Evolutionary conservation across 2,113 vertebrate genomes (phyloP), one percentile per base, ranked within the genome.

Genomic region (Pterocles orientalis): DNA sequence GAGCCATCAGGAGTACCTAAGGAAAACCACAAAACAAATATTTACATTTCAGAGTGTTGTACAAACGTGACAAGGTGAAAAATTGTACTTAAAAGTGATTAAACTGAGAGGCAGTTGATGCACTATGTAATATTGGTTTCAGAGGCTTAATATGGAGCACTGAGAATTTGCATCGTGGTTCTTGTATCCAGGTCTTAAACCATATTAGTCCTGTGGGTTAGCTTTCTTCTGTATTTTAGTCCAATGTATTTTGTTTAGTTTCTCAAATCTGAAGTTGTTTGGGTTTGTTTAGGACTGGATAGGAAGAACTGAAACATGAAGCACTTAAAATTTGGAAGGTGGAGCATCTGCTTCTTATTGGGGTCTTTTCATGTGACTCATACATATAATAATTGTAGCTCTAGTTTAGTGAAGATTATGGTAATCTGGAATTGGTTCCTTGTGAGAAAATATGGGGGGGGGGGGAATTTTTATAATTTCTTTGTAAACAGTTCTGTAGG

Each of bases 111-210:
- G 21, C 34, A 31, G 7, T 29, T 62, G 60, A n/a, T 65, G 41
- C 0, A 4, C 31, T 60, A 2, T 0, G 0, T 50, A 23, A 39
- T 51, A 28, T 0, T 0, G 1, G 12, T 91, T 76, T 68, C 33
- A 68, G 29, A 31, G 10, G 6, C 26, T 66, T 24, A 1, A 2
- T 31, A 3, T 43, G 28, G 25, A 60, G 7, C 26, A 14, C 1
- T 65, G 66, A 89, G 45, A 57, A 76, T 91, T 76, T 33, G 21
- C 47, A 53, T 51, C 0, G 0, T 64, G 50, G 31, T 65, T 82
- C 41, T 89, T 53, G 33, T 50, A 51, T 72, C 12, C 21, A 28
- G 28, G 9, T 64, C 41, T 72, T 92, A 60, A 84, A 64, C 54
- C 18, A 3, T 23, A 17, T 48, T 70, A 28, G 23, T 75, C 20